These are phyloP conservation scores for Mus spicilegus DNA, from an alignment of 2,113 vertebrate genomes.

Conservation along the genomic window DNA sequence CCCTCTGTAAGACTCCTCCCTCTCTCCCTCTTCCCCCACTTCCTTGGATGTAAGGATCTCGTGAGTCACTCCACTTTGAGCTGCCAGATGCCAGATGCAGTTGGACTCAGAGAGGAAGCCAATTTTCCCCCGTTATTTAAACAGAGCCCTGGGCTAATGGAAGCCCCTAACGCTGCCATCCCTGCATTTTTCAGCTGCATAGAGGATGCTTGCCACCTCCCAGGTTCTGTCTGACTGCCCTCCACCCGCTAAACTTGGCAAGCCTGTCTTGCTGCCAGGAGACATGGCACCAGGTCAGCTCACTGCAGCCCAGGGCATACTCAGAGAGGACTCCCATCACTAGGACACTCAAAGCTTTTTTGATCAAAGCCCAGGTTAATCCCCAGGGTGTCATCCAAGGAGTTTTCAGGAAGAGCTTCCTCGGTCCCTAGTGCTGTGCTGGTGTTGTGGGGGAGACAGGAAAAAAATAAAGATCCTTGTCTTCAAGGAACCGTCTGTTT, in stretches of 20 bases:
- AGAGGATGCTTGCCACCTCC: background rate
- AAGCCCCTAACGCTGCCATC: background rate
- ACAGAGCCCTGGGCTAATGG: conserved; percentile 46
- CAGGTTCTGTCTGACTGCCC: background rate
- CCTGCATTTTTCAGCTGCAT: background rate
- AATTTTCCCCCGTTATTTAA: conserved; percentile 61
- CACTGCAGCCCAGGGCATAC: rapidly evolving
- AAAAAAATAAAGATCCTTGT: background rate
- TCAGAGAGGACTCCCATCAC: background rate
- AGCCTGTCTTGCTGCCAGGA: background rate
- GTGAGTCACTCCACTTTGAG: conserved; percentile 78
- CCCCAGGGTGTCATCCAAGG: rapidly evolving
- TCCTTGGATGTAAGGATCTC: conserved; percentile 69
- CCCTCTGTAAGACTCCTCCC: background rate
- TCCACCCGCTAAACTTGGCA: background rate
- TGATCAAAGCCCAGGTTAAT: background rate
- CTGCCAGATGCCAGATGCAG: conserved; percentile 77
- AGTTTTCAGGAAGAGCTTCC: background rate
- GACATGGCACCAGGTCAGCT: background rate
- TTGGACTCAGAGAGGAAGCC: conserved; percentile 66
- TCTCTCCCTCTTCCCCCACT: background rate
- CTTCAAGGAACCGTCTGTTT: conserved; percentile 61
- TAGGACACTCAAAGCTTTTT: background rate
- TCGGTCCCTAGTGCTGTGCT: background rate
- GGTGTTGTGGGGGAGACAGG: conserved; percentile 38